Evolutionary conservation across 53 echinoderm and acorn worm species (phyloP).

Genomic region (Pentamera pediparva): DNA sequence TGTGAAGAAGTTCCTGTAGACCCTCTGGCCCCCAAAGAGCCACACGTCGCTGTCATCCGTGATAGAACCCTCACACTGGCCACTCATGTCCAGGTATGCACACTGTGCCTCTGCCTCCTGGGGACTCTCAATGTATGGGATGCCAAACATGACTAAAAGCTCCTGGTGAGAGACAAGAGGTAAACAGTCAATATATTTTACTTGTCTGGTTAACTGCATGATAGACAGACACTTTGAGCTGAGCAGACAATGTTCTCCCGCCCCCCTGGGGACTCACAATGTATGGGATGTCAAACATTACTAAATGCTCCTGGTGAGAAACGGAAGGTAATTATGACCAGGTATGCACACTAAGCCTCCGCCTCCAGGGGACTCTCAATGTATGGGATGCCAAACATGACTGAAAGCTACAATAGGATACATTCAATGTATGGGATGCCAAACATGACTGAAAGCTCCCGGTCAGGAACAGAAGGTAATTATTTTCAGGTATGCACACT

Average conservation of each 20-base stretch:
- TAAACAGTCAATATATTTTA: too few relatives aligned
- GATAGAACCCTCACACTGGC: conserved; percentile 76
- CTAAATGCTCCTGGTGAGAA: neutral
- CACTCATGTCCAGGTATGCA: conserved; percentile 66
- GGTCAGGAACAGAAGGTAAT: conserved; percentile 59
- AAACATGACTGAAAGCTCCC: too few relatives aligned
- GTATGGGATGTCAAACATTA: conserved; percentile 2
- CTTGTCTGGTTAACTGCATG: too few relatives aligned
- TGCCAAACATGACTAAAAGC: conserved; percentile 73
- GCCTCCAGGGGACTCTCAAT: too few relatives aligned
- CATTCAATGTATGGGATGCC: too few relatives aligned
- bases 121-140: conserved; percentile 85
- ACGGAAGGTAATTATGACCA: too few relatives aligned
- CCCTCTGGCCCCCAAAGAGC: conserved; percentile 78
- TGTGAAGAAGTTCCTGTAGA: conserved; percentile 88
- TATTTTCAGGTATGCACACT: conserved; percentile 81
- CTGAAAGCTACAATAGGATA: too few relatives aligned
- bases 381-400: too few relatives aligned
- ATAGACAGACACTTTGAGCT: too few relatives aligned
- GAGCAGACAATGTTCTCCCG: too few relatives aligned
- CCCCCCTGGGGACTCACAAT: too few relatives aligned
- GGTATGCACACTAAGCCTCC: too few relatives aligned
- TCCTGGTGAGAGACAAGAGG: conserved; percentile 61
- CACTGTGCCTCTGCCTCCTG: conserved; percentile 98
- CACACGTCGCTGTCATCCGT: conserved; percentile 96